A percentile compares a stretch with the other conserved stretches of the same genome.
These are phyloP conservation scores for Lepidostoma basale DNA, from an alignment of 1,140 invertebrate genomes.

Conservation along the genomic window DNA sequence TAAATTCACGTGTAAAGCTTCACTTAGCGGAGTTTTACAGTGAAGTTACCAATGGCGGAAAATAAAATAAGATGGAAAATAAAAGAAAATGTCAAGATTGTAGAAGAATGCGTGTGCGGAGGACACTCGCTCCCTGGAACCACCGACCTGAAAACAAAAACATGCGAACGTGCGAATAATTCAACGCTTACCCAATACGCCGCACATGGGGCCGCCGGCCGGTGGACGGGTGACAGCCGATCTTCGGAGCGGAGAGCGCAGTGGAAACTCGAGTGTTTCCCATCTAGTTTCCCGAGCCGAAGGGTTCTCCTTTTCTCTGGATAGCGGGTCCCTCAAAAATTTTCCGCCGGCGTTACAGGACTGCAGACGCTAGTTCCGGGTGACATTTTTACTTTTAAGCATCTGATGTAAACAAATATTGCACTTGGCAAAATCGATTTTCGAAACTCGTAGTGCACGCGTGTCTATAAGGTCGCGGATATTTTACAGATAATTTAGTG, in stretches of 20 bases:
- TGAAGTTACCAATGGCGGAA: too few relatives aligned
- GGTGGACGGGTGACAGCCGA: conserved; percentile 15
- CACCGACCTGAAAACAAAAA: too few relatives aligned
- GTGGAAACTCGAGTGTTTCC: neutral
- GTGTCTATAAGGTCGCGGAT: neutral
- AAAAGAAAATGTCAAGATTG: too few relatives aligned
- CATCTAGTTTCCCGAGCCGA: neutral
- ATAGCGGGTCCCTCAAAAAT: neutral
- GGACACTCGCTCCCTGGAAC: too few relatives aligned
- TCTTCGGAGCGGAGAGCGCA: conserved; percentile 3
- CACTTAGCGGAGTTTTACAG: too few relatives aligned
- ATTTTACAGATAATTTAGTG: neutral
- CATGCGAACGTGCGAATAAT: conserved; percentile 1
- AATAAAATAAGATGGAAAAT: too few relatives aligned
- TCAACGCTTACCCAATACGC: conserved; percentile 13
- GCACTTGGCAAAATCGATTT: conserved; percentile 9
- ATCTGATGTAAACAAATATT: conserved; percentile 21
- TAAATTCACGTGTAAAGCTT: too few relatives aligned
- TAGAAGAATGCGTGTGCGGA: too few relatives aligned
- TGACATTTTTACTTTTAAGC: conserved; percentile 6
- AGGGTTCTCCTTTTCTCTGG: neutral
- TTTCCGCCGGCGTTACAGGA: neutral
- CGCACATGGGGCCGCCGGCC: neutral
- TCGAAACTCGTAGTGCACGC: neutral
- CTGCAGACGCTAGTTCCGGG: neutral